Evolutionary conservation across 2,113 vertebrate genomes (phyloP), one percentile per base, ranked within the genome.

Genomic region (Lophura nycthemera): DNA sequence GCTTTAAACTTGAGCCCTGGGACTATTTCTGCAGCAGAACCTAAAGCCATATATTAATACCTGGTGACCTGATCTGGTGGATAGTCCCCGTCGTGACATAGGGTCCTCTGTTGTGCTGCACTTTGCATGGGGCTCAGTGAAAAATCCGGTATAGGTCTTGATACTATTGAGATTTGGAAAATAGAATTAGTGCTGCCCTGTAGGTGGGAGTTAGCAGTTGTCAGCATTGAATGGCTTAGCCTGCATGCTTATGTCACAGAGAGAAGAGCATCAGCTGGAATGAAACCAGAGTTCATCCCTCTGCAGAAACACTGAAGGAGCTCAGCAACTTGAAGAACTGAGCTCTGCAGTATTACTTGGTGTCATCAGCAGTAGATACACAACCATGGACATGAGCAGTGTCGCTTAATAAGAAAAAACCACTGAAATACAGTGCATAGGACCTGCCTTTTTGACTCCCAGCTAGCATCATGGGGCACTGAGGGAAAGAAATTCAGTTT

Each of bases 21-120:
- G 15, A 4, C 15, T 82, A 0, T 30, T 84, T 89, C 66, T 87
- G n/a, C 56, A 59, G 54, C 36, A 89, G 63, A 80, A 11, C 6
- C 30, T 76, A 66, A n/a, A 54, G 3, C 48, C 27, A 13, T 19
- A 21, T 18, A 13, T 89, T 45, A 29, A 50, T 45, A 42, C 10
- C 67, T 70, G 47, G 36, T 70, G 70, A 10, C 13, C 25, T 17
- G 18, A 8, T 13, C 63, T 75, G 32, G 0, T 24, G 25, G 40
- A 17, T 36, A 52, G 8, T 48, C 14, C 22, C 32, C 3, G 10
- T 21, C 15, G 1, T 0, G 3, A 25, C 43, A 15, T 0, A 12
- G 19, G 13, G 4, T 36, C 59, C 8, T 57, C 29, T 3, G 0
- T 10, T n/a, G 25, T 19, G 48, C 24, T 2, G 25, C 16, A 3